Base-by-base conservation (phyloP, 2,888 invertebrate genomes). In the Plemyria rubiginata region DNA sequence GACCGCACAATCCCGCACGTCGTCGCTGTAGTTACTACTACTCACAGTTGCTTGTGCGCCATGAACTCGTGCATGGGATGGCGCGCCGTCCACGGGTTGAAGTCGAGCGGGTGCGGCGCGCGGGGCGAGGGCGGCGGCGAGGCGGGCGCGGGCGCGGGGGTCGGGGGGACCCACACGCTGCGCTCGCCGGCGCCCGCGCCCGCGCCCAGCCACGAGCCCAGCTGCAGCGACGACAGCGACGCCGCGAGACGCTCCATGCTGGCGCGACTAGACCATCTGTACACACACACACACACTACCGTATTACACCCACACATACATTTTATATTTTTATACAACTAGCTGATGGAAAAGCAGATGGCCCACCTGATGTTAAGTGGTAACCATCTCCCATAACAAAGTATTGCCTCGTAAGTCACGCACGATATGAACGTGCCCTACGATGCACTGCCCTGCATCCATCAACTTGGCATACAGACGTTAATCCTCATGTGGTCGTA, bases 51-150 rank as follows among this genome's bases (percentile, higher is more conserved):
- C 75, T 84, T 81, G 65, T 79, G 81, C 58, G 81, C 74, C 68
- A 88, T 82, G 77, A 87, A 87, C 76, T 85, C 88, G 68, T 85
- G 84, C 70, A 91, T 80, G 66, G 91, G 92, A 65, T 87, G 87
- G 29, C 80, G 82, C 59, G 87, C 83, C 7, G 91, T 91, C 91
- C 91, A 92, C 11, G 87, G 88, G 79, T 92, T 90, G 80, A 88
- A 92, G 75, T 86, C 85, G 32, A 73, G 75, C 54, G 79, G 68
- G 57, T 74, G 71, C 51, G 76, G 75, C 43, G 70, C 66, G 55
- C 65, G 66, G 41, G 73, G 70, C 59, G 66, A 51, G 65, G 71
- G 70, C 55, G 72, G 69, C 36, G n/a, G 22, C 22, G 22, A 22
- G 22, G 22, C 22, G 22, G 22, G 22, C 28, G 62, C 53, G 36